A percentile compares a stretch with the other conserved stretches of the same genome.
Evolutionary conservation across 2,113 vertebrate species (phyloP).

Genomic region (Brevimyrus niger): DNA sequence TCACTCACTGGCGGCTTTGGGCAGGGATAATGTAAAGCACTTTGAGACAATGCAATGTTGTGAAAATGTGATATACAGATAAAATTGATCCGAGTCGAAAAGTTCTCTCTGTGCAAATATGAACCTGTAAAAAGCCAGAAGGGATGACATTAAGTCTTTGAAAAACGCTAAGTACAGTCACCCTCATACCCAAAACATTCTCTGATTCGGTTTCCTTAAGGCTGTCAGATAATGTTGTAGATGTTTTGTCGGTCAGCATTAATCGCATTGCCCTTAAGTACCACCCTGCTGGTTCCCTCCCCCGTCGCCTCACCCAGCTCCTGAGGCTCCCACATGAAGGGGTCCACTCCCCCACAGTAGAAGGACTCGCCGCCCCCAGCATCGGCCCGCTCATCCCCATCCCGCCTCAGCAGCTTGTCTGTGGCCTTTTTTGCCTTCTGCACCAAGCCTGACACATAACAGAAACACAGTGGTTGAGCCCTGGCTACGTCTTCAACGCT

Average conservation of each 20-base stretch:
- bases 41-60: neutral
- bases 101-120: neutral
- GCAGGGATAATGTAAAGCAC: neutral
- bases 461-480: neutral
- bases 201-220: neutral
- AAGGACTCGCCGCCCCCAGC: conserved; percentile 80
- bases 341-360: conserved; percentile 89
- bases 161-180: neutral
- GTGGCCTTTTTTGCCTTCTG: conserved; percentile 94
- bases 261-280: neutral
- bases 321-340: conserved; percentile 96
- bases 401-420: conserved; percentile 82
- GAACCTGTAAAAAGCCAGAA: neutral
- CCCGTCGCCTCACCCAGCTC: conserved; percentile 75
- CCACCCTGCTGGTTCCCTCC: neutral
- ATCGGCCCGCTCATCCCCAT: conserved; percentile 75
- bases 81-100: neutral
- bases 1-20: neutral
- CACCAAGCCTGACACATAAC: conserved; percentile 67
- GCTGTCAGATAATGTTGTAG: neutral
- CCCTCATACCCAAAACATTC: neutral
- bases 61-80: neutral
- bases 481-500: too few species aligned
- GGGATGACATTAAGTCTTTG: neutral
- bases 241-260: neutral